These are phyloP conservation scores for Emydoidea blandingii DNA, from an alignment of 2,797 vertebrate genomes.

Conservation along the genomic window DNA sequence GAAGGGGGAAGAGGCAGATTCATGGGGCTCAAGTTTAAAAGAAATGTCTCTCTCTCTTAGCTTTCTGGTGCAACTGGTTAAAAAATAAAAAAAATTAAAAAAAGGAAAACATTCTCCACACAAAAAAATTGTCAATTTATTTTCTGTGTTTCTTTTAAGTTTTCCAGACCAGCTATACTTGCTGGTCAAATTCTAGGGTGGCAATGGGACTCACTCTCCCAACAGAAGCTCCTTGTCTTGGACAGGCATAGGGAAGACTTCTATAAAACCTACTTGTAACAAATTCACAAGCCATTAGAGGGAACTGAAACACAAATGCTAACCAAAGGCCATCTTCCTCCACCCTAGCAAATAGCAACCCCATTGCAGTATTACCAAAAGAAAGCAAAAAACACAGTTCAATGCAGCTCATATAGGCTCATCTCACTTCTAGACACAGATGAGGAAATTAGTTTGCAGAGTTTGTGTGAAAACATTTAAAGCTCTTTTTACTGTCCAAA, in stretches of 20 bases:
- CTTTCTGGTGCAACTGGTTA: neutral
- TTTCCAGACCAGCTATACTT: neutral
- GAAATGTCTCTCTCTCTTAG: neutral
- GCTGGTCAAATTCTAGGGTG: neutral
- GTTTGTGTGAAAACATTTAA: neutral
- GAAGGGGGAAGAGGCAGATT: neutral
- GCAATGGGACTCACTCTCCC: neutral
- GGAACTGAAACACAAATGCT: neutral
- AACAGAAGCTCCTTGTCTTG: neutral
- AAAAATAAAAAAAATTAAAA: neutral
- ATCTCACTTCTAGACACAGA: neutral
- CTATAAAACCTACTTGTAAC: neutral
- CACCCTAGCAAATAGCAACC: neutral
- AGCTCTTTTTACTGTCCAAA: neutral
- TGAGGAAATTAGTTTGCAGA: neutral
- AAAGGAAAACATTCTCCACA: neutral
- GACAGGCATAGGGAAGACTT: neutral
- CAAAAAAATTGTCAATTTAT: neutral
- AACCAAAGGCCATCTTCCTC: neutral
- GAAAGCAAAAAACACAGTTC: neutral
- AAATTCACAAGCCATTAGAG: neutral
- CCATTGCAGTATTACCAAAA: neutral
- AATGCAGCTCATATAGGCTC: neutral
- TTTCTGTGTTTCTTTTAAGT: neutral
- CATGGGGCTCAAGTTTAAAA: neutral